Conservation (phyloP, 2,888 invertebrate species). For the Drosophila macrospina region DNA sequence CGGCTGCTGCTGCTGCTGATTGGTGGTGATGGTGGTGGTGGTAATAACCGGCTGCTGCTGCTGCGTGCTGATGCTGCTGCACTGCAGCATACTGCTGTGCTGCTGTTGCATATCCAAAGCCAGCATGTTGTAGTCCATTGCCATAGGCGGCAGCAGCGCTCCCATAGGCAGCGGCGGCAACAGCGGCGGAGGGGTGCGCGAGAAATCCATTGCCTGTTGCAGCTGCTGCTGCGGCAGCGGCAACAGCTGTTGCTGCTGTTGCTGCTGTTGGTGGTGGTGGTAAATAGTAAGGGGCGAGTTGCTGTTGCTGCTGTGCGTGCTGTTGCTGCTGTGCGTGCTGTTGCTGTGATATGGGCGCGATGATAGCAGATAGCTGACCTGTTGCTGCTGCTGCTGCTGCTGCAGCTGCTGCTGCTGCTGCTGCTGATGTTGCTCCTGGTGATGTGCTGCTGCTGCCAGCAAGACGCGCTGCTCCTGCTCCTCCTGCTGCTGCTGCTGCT, state of each 20-base stretch:
- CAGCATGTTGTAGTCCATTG: constrained; percentile 84
- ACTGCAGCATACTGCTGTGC: constrained; percentile 79
- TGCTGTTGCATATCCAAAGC: constrained; percentile 84
- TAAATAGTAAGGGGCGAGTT: constrained; percentile 62
- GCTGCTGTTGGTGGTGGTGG: constrained; percentile 47
- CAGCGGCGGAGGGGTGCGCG: constrained; percentile 81
- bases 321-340: constrained; percentile 54
- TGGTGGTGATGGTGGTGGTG: constrained; percentile 86
- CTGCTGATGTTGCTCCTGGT: constrained; percentile 79
- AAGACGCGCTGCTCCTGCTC: constrained; percentile 43
- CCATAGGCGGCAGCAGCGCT: constrained; percentile 81
- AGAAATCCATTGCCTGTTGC: constrained; percentile 81
- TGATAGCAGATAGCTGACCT: constrained; percentile 62
- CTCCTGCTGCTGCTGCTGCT: constrained; percentile 62
- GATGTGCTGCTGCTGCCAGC: constrained; percentile 73
- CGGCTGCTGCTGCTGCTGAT: constrained; percentile 67
- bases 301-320: constrained; percentile 49
- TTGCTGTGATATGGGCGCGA: constrained; percentile 58
- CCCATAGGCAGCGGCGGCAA: constrained; percentile 80
- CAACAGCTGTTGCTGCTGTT: constrained; percentile 73
- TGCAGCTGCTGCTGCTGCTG: constrained; percentile 54
- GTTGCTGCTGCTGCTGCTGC: constrained; percentile 48
- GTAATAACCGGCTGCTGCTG: constrained; percentile 75
- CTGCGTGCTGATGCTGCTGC: constrained; percentile 75
- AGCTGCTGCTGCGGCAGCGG: constrained; percentile 68